Evolutionary conservation across 2,888 invertebrate genomes (phyloP).

Genomic region (Caenorhabditis virilis): DNA sequence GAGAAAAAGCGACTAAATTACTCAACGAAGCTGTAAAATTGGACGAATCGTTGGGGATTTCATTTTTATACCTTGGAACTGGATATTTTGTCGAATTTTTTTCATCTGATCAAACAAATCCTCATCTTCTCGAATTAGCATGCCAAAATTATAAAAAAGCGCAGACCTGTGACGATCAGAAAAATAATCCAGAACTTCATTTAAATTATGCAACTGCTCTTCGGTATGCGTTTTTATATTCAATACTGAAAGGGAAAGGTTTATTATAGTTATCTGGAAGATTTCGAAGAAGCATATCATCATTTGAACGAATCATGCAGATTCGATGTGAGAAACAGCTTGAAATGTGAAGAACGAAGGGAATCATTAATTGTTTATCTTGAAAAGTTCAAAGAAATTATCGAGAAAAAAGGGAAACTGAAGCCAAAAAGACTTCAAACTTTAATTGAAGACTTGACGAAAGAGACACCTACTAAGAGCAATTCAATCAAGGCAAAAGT

Average conservation of each 20-base stretch:
- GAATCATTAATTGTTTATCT: conserved; percentile 7
- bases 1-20: conserved; percentile 19
- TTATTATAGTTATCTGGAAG: conserved; percentile 17
- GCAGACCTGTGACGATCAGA: conserved; percentile 10
- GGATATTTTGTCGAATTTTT: conserved; percentile 24
- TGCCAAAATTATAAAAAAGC: conserved; percentile 24
- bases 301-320: conserved; percentile 5
- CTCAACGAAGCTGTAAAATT: conserved; percentile 17
- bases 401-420: conserved; percentile 19
- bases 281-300: conserved; percentile 13
- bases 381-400: conserved; percentile 11
- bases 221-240: conserved; percentile 1
- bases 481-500: conserved; percentile 16
- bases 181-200: conserved; percentile 18
- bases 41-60: conserved; percentile 15
- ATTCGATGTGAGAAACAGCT: conserved; percentile 19
- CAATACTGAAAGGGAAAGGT: background rate
- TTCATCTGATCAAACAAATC: conserved; percentile 10
- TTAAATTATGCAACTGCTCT: conserved; percentile 26
- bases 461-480: background rate
- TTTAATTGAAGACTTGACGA: conserved; percentile 10
- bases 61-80: conserved; percentile 20
- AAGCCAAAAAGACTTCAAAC: conserved; percentile 18
- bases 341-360: conserved; percentile 9
- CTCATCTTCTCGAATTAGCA: conserved; percentile 19